Conservation (phyloP, 2,113 vertebrate genomes). For the Pachyramphus minor region DNA sequence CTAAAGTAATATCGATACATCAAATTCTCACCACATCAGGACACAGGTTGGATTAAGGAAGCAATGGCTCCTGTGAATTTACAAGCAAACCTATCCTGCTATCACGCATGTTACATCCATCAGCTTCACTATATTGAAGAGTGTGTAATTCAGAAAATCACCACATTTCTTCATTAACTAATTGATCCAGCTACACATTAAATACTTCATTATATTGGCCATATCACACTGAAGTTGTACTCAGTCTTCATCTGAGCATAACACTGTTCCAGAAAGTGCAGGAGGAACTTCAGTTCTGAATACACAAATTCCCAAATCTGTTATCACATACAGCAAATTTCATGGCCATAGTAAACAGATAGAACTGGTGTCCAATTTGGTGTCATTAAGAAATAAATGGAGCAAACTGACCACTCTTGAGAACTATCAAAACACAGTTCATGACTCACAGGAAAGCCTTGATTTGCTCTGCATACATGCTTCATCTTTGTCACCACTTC, state of each 20-base stretch:
- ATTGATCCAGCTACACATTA: background rate
- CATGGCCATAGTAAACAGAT: background rate
- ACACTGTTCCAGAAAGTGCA: background rate
- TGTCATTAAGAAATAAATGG: background rate
- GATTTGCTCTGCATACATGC: background rate
- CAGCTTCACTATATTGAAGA: background rate
- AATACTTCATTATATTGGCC: background rate
- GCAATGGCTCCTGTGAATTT: background rate
- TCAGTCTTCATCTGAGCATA: background rate
- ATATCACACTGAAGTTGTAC: background rate
- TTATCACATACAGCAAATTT: background rate
- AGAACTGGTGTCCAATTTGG: background rate
- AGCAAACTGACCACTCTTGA: background rate
- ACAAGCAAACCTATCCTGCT: background rate
- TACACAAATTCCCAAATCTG: background rate
- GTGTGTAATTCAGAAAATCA: background rate
- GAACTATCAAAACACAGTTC: background rate
- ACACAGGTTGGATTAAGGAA: background rate
- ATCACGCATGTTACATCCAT: background rate
- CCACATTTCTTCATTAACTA: background rate
- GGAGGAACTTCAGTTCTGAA: background rate
- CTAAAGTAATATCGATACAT: background rate
- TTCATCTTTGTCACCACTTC: background rate
- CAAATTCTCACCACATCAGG: background rate
- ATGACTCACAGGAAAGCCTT: background rate